phyloP scores from a whole-genome alignment of 2,113 vertebrate species.

The Epinephelus fuscoguttatus region DNA sequence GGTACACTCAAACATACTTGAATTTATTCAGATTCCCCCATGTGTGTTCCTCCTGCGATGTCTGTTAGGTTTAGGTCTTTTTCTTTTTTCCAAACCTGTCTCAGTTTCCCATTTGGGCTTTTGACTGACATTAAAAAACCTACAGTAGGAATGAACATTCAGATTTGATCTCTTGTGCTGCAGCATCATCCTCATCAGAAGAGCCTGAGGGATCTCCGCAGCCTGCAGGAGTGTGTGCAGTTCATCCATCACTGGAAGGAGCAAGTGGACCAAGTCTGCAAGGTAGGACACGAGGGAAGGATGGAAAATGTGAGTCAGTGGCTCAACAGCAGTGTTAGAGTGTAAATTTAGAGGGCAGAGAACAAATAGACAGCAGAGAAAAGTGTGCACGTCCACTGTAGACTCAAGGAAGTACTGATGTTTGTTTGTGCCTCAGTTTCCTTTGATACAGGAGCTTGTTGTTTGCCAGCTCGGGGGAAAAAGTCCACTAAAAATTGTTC shows the following conservation, averaged over 20 bases:
- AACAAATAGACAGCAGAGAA: neutral
- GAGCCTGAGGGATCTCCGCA: constrained; percentile 79
- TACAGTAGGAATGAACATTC: neutral
- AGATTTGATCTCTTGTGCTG: neutral
- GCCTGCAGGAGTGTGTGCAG: constrained; percentile 83
- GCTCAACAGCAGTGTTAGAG: too few relatives aligned
- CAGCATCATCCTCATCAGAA: constrained; percentile 70
- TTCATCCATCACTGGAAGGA: constrained; percentile 85
- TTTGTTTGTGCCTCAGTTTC: neutral
- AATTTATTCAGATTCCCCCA: neutral
- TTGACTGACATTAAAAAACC: neutral
- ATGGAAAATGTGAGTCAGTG: neutral
- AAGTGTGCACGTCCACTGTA: too few relatives aligned
- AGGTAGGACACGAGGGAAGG: constrained; percentile 67
- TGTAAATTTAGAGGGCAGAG: neutral
- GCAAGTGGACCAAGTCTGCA: constrained; percentile 84
- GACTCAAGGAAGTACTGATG: neutral
- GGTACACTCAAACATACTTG: constrained; percentile 46
- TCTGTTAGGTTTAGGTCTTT: too few relatives aligned
- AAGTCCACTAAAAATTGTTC: neutral
- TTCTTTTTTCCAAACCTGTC: neutral
- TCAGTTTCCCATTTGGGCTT: neutral
- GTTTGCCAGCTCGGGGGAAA: neutral
- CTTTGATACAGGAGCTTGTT: neutral
- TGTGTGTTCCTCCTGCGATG: too few relatives aligned